Evolutionary conservation across 2,888 invertebrate species (phyloP).

Genomic region (Cryptocheilus praepositus): DNA sequence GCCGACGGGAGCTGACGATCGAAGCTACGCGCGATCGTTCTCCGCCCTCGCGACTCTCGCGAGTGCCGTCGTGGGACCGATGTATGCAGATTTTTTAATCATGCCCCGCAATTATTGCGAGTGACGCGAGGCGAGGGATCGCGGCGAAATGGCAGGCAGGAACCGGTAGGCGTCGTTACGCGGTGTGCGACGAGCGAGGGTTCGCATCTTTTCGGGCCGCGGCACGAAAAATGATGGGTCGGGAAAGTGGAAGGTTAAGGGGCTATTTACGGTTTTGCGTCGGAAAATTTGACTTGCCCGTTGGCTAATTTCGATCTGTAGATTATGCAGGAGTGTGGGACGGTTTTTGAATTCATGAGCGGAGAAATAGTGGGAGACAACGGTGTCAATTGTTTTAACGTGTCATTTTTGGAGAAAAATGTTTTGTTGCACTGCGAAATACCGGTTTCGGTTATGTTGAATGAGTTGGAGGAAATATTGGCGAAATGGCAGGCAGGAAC

Average conservation of each 20-base stretch:
- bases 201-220: conserved; percentile 3
- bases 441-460: too few species aligned
- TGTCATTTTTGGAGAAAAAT: too few species aligned
- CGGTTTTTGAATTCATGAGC: too few species aligned
- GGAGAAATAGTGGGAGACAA: too few species aligned
- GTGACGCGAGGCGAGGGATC: background rate
- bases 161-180: background rate
- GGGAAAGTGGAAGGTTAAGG: conserved; percentile 13
- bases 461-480: too few species aligned
- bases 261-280: too few species aligned
- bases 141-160: background rate
- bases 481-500: background rate
- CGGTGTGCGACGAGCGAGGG: background rate
- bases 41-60: conserved; percentile 20
- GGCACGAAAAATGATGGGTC: conserved; percentile 12
- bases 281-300: too few species aligned
- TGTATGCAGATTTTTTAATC: conserved; percentile 23
- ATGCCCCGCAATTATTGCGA: conserved; percentile 3
- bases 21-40: too few species aligned
- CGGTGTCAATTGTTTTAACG: too few species aligned
- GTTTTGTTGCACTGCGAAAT: too few species aligned
- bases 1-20: conserved; percentile 25
- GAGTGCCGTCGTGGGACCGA: conserved; percentile 4
- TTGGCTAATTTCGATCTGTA: too few species aligned
- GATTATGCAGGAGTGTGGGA: too few species aligned